These are phyloP conservation scores for Adineta ricciae DNA, from an alignment of 2,888 invertebrate species.

Conservation along the genomic window DNA sequence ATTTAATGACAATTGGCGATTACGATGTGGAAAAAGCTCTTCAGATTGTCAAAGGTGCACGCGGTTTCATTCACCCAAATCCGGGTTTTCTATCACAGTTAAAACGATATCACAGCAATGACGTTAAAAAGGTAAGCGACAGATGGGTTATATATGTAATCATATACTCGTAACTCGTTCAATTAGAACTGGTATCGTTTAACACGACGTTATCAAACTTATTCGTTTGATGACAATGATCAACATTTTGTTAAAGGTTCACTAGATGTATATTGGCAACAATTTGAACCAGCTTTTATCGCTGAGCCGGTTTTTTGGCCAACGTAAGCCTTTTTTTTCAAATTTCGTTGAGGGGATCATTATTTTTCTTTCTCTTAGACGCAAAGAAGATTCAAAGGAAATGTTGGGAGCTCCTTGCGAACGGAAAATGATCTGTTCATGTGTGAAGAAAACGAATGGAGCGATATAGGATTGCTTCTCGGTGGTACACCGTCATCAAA, in stretches of 20 bases:
- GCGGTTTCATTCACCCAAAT: conserved; percentile 18
- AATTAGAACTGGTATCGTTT: conserved; percentile 16
- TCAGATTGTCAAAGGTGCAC: not conserved
- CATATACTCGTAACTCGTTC: not conserved
- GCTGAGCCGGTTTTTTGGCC: conserved; percentile 12
- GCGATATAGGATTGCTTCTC: not conserved
- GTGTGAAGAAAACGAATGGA: not conserved
- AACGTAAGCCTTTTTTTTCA: not conserved
- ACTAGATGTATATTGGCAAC: not conserved
- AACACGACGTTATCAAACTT: not conserved
- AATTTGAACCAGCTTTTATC: conserved; percentile 16
- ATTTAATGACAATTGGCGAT: not conserved
- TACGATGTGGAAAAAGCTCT: conserved; percentile 4
- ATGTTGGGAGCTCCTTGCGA: not conserved
- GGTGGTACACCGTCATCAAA: not conserved
- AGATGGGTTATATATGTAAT: not conserved
- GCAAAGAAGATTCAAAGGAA: not conserved
- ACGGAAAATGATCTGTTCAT: not conserved
- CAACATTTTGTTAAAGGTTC: not conserved
- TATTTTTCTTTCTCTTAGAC: not conserved
- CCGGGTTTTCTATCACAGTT: not conserved
- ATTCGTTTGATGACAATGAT: not conserved
- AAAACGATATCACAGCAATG: not conserved
- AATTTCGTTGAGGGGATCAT: not conserved
- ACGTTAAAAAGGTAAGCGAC: not conserved